A percentile compares a stretch with the other conserved stretches of the same genome.
These are phyloP conservation scores for Danio kyathit DNA, from an alignment of 2,797 vertebrate genomes.

Conservation along the genomic window DNA sequence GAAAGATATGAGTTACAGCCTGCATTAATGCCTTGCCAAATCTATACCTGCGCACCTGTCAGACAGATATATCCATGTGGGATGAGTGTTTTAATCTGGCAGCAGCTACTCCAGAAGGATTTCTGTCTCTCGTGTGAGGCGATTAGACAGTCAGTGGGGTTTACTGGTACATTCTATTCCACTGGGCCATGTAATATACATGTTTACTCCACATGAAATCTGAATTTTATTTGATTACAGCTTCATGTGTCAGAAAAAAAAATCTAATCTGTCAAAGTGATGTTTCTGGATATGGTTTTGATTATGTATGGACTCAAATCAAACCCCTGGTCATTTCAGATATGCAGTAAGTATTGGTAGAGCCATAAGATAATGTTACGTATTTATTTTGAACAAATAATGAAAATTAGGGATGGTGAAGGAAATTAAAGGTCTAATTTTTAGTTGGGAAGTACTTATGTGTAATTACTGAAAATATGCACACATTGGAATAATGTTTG, in stretches of 20 bases:
- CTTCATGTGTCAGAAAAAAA: conserved; percentile 6
- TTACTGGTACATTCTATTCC: not conserved
- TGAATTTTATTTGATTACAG: conserved; percentile 24
- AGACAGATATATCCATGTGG: not conserved
- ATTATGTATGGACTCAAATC: too few relatives aligned
- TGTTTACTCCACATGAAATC: conserved; percentile 15
- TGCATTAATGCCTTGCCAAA: conserved; percentile 24
- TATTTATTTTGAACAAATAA: too few relatives aligned
- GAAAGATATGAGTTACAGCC: conserved; percentile 1
- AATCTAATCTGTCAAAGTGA: conserved; percentile 9
- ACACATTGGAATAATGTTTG: too few relatives aligned
- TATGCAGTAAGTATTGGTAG: not conserved
- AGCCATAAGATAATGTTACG: not conserved
- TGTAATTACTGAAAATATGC: too few relatives aligned
- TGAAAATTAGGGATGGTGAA: too few relatives aligned
- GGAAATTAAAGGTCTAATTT: too few relatives aligned
- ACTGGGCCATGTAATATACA: conserved; percentile 7
- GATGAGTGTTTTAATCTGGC: conserved; percentile 30
- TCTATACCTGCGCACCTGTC: conserved; percentile 15
- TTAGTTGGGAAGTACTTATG: too few relatives aligned
- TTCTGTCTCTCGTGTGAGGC: conserved; percentile 8
- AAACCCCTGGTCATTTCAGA: conserved; percentile 1
- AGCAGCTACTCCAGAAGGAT: conserved; percentile 33
- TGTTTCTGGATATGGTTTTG: not conserved
- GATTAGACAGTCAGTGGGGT: conserved; percentile 21